Conservation (phyloP, 1,140 invertebrate genomes). For the Aphelenchoides fujianensis region DNA sequence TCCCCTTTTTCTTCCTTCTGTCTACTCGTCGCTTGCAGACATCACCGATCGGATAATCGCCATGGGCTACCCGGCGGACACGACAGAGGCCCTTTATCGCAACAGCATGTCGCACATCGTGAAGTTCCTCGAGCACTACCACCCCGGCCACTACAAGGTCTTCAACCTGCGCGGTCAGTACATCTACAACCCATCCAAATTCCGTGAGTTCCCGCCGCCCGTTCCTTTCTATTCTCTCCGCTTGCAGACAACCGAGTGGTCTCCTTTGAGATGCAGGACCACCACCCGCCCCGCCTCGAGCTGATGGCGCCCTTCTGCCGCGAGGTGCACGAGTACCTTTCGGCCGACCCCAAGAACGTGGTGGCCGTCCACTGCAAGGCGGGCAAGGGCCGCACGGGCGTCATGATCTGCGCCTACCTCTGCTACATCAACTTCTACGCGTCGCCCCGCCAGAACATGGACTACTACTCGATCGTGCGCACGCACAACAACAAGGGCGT, state of each 20-base stretch:
- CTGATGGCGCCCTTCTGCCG: constrained; percentile 61
- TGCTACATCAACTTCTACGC: constrained; percentile 76
- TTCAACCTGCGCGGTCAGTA: constrained; percentile 67
- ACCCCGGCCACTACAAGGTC: constrained; percentile 68
- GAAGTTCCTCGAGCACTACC: constrained; percentile 68
- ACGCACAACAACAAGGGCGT: constrained; percentile 71
- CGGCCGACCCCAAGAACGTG: constrained; percentile 66
- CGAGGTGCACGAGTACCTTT: constrained; percentile 65
- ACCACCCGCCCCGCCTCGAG: constrained; percentile 69
- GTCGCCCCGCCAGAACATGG: constrained; percentile 80
- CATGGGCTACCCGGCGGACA: constrained; percentile 67
- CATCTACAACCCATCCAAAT: constrained; percentile 65
- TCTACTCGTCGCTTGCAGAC: constrained; percentile 33
- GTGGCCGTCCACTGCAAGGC: constrained; percentile 72
- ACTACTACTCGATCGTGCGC: constrained; percentile 62
- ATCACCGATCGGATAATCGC: constrained; percentile 53
- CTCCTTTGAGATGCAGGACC: constrained; percentile 68
- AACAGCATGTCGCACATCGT: constrained; percentile 69
- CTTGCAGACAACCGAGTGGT: constrained; percentile 67
- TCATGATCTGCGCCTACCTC: constrained; percentile 96
- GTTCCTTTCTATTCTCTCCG: too few relatives aligned
- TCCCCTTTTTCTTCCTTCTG: constrained; percentile 20
- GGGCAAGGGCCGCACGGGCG: constrained; percentile 74
- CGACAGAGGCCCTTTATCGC: constrained; percentile 67
- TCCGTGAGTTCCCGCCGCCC: constrained; percentile 67